Evolutionary conservation across 2,888 invertebrate genomes (phyloP).

Genomic region (Pheosia tremula): DNA sequence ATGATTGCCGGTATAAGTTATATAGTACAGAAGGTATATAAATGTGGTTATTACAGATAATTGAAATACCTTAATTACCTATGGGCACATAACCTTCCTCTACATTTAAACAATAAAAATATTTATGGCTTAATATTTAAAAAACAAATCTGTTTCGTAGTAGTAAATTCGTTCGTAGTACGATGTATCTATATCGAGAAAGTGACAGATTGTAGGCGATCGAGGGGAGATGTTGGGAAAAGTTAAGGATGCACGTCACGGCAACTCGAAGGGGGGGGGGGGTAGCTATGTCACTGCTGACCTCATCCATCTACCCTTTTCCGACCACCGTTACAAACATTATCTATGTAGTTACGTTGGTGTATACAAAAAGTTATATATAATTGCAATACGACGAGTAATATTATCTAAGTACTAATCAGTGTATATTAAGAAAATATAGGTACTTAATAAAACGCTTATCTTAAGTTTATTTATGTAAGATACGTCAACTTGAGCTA

Average conservation of each 20-base stretch:
- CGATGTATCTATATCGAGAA: slow-evolving; percentile 11
- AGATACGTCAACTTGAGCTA: background rate
- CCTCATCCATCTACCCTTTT: slow-evolving; percentile 75
- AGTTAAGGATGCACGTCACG: slow-evolving; percentile 69
- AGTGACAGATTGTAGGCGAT: slow-evolving; percentile 40
- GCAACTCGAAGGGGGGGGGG: slow-evolving; percentile 40
- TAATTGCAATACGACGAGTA: no score
- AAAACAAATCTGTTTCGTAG: background rate
- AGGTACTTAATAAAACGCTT: no score
- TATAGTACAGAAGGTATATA: no score
- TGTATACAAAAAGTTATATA: background rate
- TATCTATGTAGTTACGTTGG: background rate
- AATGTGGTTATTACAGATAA: no score
- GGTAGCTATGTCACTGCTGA: slow-evolving; percentile 59
- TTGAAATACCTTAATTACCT: no score
- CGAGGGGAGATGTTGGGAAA: slow-evolving; percentile 45
- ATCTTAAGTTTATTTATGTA: background rate
- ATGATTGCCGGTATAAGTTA: no score
- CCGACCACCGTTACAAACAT: slow-evolving; percentile 21
- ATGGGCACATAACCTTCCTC: no score
- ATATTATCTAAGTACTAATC: no score
- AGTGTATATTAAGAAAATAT: no score
- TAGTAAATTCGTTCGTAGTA: background rate
- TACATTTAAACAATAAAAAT: no score
- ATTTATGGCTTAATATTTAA: background rate